Conservation (phyloP, 2,888 invertebrate species). For the Ectropis crepuscularia region DNA sequence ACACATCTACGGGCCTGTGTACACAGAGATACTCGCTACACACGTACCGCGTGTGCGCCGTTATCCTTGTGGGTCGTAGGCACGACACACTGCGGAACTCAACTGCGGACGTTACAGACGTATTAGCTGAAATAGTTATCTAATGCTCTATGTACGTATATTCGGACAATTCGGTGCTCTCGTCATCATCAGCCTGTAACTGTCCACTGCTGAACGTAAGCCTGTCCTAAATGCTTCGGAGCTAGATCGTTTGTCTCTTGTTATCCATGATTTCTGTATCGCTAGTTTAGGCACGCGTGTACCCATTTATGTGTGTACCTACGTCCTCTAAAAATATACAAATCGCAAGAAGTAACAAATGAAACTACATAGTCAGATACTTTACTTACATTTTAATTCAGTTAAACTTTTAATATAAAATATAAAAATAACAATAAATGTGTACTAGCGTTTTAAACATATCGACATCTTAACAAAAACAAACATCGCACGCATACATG, state of each 20-base stretch:
- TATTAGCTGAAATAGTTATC: not conserved
- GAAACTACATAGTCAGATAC: conserved; percentile 1
- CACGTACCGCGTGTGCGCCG: conserved; percentile 44
- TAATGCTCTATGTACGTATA: not conserved
- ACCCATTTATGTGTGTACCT: not conserved
- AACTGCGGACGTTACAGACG: not conserved
- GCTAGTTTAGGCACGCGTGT: no score
- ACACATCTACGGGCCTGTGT: conserved; percentile 17
- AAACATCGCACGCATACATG: conserved; percentile 20
- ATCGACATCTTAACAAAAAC: conserved; percentile 15
- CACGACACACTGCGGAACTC: not conserved
- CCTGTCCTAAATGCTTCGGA: no score
- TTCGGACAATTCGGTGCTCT: no score
- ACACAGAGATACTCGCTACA: conserved; percentile 41
- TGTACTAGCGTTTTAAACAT: conserved; percentile 30
- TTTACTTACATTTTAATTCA: conserved; percentile 27
- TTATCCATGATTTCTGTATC: no score
- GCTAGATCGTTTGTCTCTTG: no score
- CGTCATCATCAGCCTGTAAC: no score
- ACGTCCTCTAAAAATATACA: no score
- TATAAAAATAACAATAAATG: conserved; percentile 33
- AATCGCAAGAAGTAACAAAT: not conserved
- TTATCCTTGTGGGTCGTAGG: conserved; percentile 34
- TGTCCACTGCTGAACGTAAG: no score
- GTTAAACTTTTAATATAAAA: conserved; percentile 30